Conservation (phyloP, 2,797 vertebrate genomes). For the Denticeps clupeoides region DNA sequence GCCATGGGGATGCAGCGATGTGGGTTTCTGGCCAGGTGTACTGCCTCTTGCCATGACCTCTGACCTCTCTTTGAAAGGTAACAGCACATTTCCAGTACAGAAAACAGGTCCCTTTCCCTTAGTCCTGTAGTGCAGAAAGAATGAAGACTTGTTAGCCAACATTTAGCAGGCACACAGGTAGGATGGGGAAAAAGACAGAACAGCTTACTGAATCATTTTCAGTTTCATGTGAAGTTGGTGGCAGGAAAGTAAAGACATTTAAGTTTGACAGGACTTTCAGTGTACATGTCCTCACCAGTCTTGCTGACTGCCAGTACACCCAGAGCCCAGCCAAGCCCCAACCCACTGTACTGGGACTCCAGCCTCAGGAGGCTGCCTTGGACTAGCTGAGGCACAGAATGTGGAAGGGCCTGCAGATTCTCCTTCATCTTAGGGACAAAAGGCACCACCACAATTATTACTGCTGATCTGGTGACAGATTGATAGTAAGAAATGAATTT, state of each 20-base stretch:
- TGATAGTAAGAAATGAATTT: no score
- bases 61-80: conserved; percentile 28
- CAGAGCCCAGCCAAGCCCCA: conserved; percentile 54
- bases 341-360: conserved; percentile 52
- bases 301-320: conserved; percentile 57
- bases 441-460: neutral
- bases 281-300: conserved; percentile 44
- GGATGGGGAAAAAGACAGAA: neutral
- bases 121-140: conserved; percentile 48
- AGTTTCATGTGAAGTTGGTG: no score
- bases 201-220: neutral
- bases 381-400: conserved; percentile 60
- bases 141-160: no score
- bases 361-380: conserved; percentile 58
- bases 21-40: conserved; percentile 43
- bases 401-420: conserved; percentile 56
- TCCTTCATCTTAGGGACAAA: conserved; percentile 50
- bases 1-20: conserved; percentile 60
- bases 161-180: no score
- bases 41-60: conserved; percentile 50
- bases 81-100: conserved; percentile 60
- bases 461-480: no score
- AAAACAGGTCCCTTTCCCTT: conserved; percentile 65
- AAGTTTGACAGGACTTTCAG: no score
- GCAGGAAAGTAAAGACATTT: no score